phyloP scores from a whole-genome alignment of 2,888 invertebrate species.

The Mactromeris polynyma region DNA sequence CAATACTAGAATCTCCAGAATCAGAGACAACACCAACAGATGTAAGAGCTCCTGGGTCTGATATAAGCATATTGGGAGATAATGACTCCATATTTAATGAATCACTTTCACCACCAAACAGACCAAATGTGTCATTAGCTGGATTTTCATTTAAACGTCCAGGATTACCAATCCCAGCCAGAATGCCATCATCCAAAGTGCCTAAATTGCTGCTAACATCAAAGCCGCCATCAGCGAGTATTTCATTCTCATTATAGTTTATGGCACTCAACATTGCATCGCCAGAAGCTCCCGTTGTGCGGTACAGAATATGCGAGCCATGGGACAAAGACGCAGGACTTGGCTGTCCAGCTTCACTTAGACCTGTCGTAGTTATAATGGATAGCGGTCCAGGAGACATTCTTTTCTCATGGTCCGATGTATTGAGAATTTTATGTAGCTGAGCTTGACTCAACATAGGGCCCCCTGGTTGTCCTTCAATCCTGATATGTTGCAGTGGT shows the following conservation, averaged over 20 bases:
- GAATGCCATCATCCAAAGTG: slow-evolving; percentile 84
- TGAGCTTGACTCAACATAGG: slow-evolving; percentile 66
- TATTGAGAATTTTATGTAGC: slow-evolving; percentile 64
- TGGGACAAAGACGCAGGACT: slow-evolving; percentile 81
- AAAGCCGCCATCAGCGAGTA: slow-evolving; percentile 86
- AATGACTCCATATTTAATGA: slow-evolving; percentile 83
- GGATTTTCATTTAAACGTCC: slow-evolving; percentile 79
- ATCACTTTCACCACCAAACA: slow-evolving; percentile 86
- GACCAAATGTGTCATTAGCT: slow-evolving; percentile 79
- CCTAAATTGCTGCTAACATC: slow-evolving; percentile 82
- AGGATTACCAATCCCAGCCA: slow-evolving; percentile 81
- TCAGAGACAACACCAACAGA: slow-evolving; percentile 52
- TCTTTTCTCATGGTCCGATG: slow-evolving; percentile 63
- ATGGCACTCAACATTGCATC: slow-evolving; percentile 87
- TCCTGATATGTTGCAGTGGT: slow-evolving; percentile 61
- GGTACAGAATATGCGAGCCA: slow-evolving; percentile 77
- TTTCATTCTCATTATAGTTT: slow-evolving; percentile 86
- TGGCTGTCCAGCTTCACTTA: slow-evolving; percentile 81
- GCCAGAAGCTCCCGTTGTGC: slow-evolving; percentile 80
- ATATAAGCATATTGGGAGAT: slow-evolving; percentile 77
- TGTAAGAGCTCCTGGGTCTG: slow-evolving; percentile 48
- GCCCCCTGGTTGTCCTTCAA: slow-evolving; percentile 67
- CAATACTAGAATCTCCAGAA: slow-evolving; percentile 58
- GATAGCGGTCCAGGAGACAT: slow-evolving; percentile 62
- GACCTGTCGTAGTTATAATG: slow-evolving; percentile 63